These are phyloP conservation scores for Brachionus rotundiformis DNA, from an alignment of 1,140 invertebrate species.

Conservation along the genomic window DNA sequence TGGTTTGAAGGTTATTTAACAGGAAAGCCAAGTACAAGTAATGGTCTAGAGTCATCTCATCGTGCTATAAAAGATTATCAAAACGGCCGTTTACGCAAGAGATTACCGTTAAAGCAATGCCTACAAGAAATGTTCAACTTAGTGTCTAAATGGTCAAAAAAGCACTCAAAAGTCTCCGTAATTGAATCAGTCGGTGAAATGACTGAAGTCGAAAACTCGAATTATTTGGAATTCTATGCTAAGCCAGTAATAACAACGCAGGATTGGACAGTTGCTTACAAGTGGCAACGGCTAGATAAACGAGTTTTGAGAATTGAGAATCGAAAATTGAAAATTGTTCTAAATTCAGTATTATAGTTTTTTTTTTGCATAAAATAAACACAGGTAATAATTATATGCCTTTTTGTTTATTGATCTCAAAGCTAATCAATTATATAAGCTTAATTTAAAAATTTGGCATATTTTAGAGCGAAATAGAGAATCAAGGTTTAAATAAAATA, in stretches of 20 bases:
- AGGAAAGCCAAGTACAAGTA: background rate
- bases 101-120: background rate
- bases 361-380: too few species aligned
- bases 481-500: too few species aligned
- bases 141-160: background rate
- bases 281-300: too few species aligned
- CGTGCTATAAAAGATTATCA: background rate
- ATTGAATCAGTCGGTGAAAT: background rate
- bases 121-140: background rate
- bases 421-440: too few species aligned
- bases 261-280: too few species aligned
- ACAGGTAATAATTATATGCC: too few species aligned
- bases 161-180: background rate
- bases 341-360: too few species aligned
- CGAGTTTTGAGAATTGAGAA: too few species aligned
- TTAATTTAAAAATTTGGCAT: too few species aligned
- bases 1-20: constrained; percentile 9
- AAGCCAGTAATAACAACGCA: background rate
- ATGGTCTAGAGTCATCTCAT: background rate
- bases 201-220: background rate
- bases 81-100: background rate
- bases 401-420: too few species aligned
- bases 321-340: too few species aligned
- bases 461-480: too few species aligned
- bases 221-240: background rate